Evolutionary conservation across 2,888 invertebrate species (phyloP).

Genomic region (Morpho achilles): DNA sequence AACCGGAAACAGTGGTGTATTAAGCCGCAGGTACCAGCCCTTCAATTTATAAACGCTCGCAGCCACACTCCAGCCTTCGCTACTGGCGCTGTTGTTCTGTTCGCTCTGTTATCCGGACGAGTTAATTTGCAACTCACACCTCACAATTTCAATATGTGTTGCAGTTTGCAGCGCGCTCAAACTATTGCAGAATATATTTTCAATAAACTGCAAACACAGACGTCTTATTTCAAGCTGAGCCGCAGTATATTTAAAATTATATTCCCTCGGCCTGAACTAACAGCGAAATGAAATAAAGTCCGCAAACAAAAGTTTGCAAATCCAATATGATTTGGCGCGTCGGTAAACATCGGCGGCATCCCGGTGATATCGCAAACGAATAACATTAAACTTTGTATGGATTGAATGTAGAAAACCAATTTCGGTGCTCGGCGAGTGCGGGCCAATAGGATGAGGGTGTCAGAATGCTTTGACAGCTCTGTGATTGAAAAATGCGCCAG

Average conservation of each 20-base stretch:
- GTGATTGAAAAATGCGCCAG: slow-evolving; percentile 82
- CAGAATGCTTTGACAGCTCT: slow-evolving; percentile 81
- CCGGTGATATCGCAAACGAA: slow-evolving; percentile 79
- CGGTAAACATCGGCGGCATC: slow-evolving; percentile 79
- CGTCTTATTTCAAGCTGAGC: slow-evolving; percentile 17
- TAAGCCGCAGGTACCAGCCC: slow-evolving; percentile 79
- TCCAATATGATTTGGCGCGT: slow-evolving; percentile 78
- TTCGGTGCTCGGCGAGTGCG: slow-evolving; percentile 79
- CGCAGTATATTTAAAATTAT: slow-evolving; percentile 60
- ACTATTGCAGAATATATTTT: slow-evolving; percentile 7
- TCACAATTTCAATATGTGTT: slow-evolving; percentile 3
- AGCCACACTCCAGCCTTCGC: slow-evolving; percentile 56
- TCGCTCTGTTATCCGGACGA: slow-evolving; percentile 55
- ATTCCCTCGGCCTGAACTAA: slow-evolving; percentile 73
- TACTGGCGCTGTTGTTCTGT: slow-evolving; percentile 40
- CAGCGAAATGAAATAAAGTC: slow-evolving; percentile 77
- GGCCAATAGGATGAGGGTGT: slow-evolving; percentile 80
- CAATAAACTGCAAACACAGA: slow-evolving; percentile 12
- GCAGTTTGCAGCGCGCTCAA: not conserved
- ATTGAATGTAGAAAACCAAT: slow-evolving; percentile 81
- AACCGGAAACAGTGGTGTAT: slow-evolving; percentile 80
- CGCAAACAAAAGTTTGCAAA: slow-evolving; percentile 79
- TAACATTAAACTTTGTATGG: slow-evolving; percentile 80
- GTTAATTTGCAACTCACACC: slow-evolving; percentile 62
- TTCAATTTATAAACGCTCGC: slow-evolving; percentile 78